Base-by-base conservation (phyloP, 2,888 invertebrate genomes). In the Rhopalosiphum nymphaeae region DNA sequence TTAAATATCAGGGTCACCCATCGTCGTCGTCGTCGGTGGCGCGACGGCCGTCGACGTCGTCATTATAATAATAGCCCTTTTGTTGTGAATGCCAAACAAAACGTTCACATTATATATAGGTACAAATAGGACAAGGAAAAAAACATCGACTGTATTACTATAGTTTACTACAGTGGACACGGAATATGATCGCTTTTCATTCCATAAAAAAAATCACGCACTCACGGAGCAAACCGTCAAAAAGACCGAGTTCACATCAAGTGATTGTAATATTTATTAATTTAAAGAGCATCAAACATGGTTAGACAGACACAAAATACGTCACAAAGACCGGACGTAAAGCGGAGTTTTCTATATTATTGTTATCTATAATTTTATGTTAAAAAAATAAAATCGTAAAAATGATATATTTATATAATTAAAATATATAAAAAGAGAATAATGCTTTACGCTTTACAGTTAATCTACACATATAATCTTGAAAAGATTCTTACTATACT, bases 1-100 rank as follows among this genome's bases (percentile, higher is more conserved):
- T 91, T 91, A 91, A 94, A 94, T 67, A 91, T 21, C 42, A 67
- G 91, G 61, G 90, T 94, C 94, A 86, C 91, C 93, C 91, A 91
- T 61, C 46, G 93, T 78, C 42, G 10, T 67, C 91, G 67, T 90
- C 67, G n/a, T 56, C 53, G 36, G 26, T n/a, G 86, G 61, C 57
- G n/a, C 78, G 29, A 78, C 46, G 46, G 67, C 61, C 78, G 56
- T 44, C 84, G 29, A 78, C 46, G n/a, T 49, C 61, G 78, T 89
- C 78, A 89, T 93, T 85, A 85, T 44, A 89, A 89, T 93, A 93
- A 93, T 90, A 57, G 44, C 56, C 56, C 93, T 90, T 93, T 90
- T 93, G 57, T 93, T 61, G 53, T 42, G 84, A 84, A 78, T 78
- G 26, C 49, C 92, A 92, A 92, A 92, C 61, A 87, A 92, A 92